These are phyloP conservation scores for Aspidoscelis tigris DNA, from an alignment of 2,113 vertebrate genomes.

Conservation along the genomic window DNA sequence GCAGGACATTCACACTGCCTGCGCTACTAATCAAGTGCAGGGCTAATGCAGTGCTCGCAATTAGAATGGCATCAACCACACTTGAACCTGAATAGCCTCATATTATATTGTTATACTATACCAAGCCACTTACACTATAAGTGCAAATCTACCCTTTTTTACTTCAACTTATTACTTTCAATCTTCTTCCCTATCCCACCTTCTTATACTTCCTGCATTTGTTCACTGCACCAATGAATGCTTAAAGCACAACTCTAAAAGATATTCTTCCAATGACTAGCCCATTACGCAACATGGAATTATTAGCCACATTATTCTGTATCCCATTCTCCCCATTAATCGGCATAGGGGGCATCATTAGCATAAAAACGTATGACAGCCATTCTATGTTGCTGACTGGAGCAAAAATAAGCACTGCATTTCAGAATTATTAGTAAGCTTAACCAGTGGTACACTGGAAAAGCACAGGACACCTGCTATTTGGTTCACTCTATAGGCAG, in stretches of 20 bases:
- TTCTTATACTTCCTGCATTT: neutral
- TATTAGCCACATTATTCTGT: neutral
- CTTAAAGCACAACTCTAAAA: neutral
- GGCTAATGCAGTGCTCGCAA: too few species aligned
- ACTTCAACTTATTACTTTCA: neutral
- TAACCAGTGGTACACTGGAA: neutral
- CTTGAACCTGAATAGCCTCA: too few species aligned
- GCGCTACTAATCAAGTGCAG: too few species aligned
- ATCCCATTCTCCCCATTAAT: neutral
- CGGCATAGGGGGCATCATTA: neutral
- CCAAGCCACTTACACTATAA: too few species aligned
- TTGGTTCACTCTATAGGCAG: conserved; percentile 52
- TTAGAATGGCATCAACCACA: too few species aligned
- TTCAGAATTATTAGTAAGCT: rapidly evolving
- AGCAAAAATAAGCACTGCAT: rapidly evolving
- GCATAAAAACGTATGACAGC: neutral
- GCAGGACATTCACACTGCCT: too few species aligned
- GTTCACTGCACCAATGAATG: neutral
- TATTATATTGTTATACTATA: too few species aligned
- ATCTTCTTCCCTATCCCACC: neutral
- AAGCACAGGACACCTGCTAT: conserved; percentile 9
- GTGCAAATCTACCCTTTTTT: too few species aligned
- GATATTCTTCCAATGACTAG: neutral
- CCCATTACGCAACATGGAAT: too few species aligned
- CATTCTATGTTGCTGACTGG: neutral